Conservation (phyloP, 2,113 vertebrate species). For the Sterrhoptilus dennistouni region DNA sequence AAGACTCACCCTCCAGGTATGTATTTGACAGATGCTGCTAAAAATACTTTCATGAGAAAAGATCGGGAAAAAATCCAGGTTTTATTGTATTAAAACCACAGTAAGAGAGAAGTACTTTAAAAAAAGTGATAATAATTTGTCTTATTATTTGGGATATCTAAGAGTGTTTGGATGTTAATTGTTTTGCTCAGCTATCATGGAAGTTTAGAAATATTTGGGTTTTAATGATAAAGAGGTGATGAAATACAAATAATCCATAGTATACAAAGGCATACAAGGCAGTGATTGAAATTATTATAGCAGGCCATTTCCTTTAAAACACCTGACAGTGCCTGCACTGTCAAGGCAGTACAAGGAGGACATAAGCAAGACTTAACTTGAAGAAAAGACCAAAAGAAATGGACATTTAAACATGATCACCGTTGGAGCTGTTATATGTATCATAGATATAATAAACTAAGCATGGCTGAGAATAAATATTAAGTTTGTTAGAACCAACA, state of each 20-base stretch:
- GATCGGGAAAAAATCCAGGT: neutral
- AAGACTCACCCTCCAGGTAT: conserved; percentile 13
- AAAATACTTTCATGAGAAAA: conserved; percentile 21
- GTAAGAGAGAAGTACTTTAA: neutral
- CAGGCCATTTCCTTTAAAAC: neutral
- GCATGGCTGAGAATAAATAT: neutral
- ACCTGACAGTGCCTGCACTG: neutral
- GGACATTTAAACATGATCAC: neutral
- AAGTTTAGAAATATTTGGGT: neutral
- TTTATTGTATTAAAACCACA: neutral
- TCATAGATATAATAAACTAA: neutral
- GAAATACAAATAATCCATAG: neutral
- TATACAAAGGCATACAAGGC: neutral
- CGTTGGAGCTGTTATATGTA: neutral
- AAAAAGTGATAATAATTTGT: neutral
- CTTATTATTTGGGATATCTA: neutral
- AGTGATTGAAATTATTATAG: neutral
- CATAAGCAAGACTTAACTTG: neutral
- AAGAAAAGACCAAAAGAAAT: neutral
- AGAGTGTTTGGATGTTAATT: neutral
- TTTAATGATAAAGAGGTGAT: neutral
- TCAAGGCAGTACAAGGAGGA: neutral
- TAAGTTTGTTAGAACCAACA: neutral
- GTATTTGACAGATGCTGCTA: conserved; percentile 39
- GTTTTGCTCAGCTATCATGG: neutral